phyloP scores from a whole-genome alignment of 2,797 vertebrate species.

The Dromococcyx pavoninus region DNA sequence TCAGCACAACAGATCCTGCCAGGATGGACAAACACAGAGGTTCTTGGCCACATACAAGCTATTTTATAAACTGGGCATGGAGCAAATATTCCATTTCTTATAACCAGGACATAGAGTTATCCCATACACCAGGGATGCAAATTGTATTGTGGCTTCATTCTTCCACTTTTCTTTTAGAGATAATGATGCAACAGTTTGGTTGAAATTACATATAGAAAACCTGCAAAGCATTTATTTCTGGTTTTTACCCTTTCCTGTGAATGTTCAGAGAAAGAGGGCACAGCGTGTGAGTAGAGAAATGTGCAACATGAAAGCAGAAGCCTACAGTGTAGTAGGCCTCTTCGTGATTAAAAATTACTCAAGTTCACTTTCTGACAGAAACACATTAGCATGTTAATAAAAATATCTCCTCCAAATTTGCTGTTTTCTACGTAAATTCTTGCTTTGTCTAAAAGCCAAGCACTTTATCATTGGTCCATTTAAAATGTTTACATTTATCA shows the following conservation, averaged over 20 bases:
- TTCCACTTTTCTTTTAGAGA: not conserved
- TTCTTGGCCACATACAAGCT: not conserved
- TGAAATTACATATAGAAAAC: not conserved
- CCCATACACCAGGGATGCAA: not conserved
- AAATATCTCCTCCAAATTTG: no score
- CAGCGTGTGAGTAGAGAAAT: not conserved
- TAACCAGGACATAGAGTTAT: not conserved
- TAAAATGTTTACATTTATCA: not conserved
- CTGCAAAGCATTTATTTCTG: not conserved
- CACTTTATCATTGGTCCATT: not conserved
- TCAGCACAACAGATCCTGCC: not conserved
- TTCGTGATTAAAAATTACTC: not conserved
- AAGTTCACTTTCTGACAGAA: not conserved
- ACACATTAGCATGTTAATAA: not conserved
- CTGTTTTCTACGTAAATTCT: not conserved
- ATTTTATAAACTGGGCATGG: not conserved
- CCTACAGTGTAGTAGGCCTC: not conserved
- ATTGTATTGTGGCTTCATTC: not conserved
- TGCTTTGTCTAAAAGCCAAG: not conserved
- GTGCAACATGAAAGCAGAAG: not conserved
- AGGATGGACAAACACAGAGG: not conserved
- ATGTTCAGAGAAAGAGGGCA: not conserved
- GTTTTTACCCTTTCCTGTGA: not conserved
- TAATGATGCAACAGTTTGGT: not conserved
- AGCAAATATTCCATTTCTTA: not conserved